phyloP scores from a whole-genome alignment of 2,113 vertebrate species.

The Fulica atra region DNA sequence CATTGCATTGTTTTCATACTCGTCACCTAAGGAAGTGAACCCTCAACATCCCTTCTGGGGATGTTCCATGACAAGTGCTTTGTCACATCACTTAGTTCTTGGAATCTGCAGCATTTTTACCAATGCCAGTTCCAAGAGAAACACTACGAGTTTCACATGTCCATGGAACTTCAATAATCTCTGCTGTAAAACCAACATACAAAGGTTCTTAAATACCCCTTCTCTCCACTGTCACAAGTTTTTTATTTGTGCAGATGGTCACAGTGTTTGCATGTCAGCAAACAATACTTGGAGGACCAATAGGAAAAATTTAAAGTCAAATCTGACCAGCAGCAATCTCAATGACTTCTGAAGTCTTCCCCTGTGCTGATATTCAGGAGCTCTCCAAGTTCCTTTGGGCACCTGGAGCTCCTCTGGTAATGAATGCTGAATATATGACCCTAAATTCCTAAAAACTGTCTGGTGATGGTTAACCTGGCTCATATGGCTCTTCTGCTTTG shows the following conservation, averaged over 20 bases:
- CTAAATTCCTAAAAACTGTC: background rate
- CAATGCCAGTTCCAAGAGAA: background rate
- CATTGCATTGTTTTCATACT: background rate
- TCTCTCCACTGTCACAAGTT: background rate
- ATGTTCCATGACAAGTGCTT: background rate
- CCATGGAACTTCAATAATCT: background rate
- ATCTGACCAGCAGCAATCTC: background rate
- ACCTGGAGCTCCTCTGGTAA: background rate
- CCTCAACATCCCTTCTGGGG: background rate
- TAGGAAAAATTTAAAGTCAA: background rate
- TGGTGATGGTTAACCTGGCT: background rate
- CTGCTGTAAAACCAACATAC: background rate
- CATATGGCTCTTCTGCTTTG: background rate
- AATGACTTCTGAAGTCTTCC: background rate
- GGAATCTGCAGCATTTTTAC: background rate
- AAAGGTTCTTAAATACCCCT: background rate
- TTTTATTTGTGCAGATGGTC: background rate
- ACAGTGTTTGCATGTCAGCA: background rate
- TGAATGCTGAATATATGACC: background rate
- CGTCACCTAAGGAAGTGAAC: background rate
- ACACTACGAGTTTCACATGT: rapidly evolving
- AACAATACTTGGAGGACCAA: background rate
- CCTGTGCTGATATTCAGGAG: background rate
- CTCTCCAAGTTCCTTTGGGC: background rate
- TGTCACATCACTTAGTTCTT: background rate